phyloP scores from a whole-genome alignment of 37 sponge, comb jelly and placozoan species.

The Theonella swinhoei region DNA sequence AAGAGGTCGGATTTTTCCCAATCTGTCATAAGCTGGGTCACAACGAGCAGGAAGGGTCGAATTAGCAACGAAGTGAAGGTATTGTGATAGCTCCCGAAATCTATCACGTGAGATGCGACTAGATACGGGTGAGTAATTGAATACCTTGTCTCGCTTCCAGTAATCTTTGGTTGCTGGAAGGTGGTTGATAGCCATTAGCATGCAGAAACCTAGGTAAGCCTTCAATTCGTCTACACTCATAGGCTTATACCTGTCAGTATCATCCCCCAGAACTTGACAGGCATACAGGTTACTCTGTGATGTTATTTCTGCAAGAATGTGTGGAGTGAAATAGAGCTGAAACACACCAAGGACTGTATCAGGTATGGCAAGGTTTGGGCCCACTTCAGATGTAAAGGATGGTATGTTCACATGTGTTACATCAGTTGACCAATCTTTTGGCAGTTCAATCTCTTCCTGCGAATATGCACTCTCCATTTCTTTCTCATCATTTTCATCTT shows the following conservation, averaged over 20 bases:
- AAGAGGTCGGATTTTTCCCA: too few relatives aligned
- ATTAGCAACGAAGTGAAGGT: conserved; percentile 38
- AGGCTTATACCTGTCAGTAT: neutral
- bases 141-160: conserved; percentile 45
- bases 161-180: conserved; percentile 28
- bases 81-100: conserved; percentile 25
- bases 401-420: too few relatives aligned
- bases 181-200: conserved; percentile 35
- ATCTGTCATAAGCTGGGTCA: conserved; percentile 22
- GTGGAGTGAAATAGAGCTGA: too few relatives aligned
- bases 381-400: too few relatives aligned
- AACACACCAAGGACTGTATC: neutral
- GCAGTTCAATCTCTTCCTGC: too few relatives aligned
- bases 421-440: too few relatives aligned
- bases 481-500: too few relatives aligned
- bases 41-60: conserved; percentile 9
- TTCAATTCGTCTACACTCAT: conserved; percentile 15
- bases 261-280: conserved; percentile 15
- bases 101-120: conserved; percentile 26
- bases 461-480: too few relatives aligned
- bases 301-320: neutral
- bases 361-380: too few relatives aligned
- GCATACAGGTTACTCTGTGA: conserved; percentile 28
- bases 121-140: conserved; percentile 31
- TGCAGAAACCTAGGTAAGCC: conserved; percentile 33